Evolutionary conservation across 1,140 invertebrate species (phyloP).

Genomic region (Lepeophtheirus salmonis): DNA sequence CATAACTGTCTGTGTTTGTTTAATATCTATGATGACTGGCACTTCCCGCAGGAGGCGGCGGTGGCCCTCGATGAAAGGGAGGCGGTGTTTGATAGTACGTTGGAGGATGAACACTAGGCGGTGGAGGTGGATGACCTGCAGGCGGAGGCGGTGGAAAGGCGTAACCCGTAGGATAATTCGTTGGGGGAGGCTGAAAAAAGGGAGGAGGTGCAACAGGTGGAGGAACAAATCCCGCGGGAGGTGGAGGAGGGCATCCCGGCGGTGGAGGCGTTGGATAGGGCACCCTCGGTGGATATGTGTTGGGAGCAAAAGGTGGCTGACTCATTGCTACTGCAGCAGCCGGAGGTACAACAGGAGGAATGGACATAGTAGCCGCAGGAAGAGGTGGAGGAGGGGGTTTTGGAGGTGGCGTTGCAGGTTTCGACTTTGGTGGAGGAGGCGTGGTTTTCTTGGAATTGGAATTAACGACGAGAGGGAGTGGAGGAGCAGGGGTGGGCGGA

Average conservation of each 20-base stretch:
- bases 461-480: background rate
- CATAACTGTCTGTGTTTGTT: too few relatives aligned
- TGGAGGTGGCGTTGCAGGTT: background rate
- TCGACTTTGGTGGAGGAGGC: background rate
- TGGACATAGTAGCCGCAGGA: background rate
- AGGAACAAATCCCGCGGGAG: background rate
- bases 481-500: background rate
- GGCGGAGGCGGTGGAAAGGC: background rate
- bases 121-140: background rate
- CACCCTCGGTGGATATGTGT: background rate
- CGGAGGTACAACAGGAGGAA: background rate
- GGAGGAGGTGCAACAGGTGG: background rate
- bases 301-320: background rate
- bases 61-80: background rate
- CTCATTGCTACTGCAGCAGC: background rate
- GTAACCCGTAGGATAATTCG: background rate
- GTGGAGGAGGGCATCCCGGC: background rate
- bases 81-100: background rate
- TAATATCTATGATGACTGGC: too few relatives aligned
- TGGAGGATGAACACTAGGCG: background rate
- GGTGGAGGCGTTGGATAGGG: too few relatives aligned
- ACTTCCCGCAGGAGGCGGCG: background rate
- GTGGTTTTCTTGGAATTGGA: background rate
- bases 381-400: background rate
- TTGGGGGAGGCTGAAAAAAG: background rate